Evolutionary conservation across 1,140 invertebrate species (phyloP), one percentile per base, ranked within the genome.

Genomic region (Euschistus heros): DNA sequence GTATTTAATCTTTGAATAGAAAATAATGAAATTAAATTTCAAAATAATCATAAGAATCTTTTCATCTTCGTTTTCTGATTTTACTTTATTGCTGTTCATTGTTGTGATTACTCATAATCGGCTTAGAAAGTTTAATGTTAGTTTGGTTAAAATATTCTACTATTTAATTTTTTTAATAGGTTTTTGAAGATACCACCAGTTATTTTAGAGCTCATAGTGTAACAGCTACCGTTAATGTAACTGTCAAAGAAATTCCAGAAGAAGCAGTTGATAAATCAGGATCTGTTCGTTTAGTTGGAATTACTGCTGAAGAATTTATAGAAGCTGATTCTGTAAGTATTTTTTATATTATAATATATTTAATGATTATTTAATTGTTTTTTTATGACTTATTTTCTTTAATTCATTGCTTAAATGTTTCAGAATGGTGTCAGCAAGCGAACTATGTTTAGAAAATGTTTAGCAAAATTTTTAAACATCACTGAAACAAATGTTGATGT

Each of bases 231-330:
- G 92, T 96, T 0, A 87, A 85, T 67, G 88, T 96, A 0, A 88
- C 86, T 0, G 84, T 96, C 0, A 87, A 89, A 67, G 83, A 86
- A 69, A 87, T 97, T 18, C 86, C 91, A 0, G 87, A 94, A 72
- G 90, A 93, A 74, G 92, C 93, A 0, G 91, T 97, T 0, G 79
- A 82, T 54, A 93, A 87, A 72, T 94, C 92, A 0, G 93, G 92
- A 0, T 95, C 93, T 0, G 86, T 97, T 52, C 78, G 92, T 13
- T 86, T 97, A 69, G 73, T 80, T 64, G 92, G 89, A 24, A 82
- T 88, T 6, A 89, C 82, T 18, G 87, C 87, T 50, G 89, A 94
- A 73, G 83, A 93, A 57, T 94, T 97, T 72, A 84, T 97, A 42
- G 76, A 80, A 61, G 78, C 81, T 0, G 79, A 57, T 74, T 69